These are phyloP conservation scores for Crotophaga sulcirostris DNA, from an alignment of 2,113 vertebrate genomes.

Conservation along the genomic window DNA sequence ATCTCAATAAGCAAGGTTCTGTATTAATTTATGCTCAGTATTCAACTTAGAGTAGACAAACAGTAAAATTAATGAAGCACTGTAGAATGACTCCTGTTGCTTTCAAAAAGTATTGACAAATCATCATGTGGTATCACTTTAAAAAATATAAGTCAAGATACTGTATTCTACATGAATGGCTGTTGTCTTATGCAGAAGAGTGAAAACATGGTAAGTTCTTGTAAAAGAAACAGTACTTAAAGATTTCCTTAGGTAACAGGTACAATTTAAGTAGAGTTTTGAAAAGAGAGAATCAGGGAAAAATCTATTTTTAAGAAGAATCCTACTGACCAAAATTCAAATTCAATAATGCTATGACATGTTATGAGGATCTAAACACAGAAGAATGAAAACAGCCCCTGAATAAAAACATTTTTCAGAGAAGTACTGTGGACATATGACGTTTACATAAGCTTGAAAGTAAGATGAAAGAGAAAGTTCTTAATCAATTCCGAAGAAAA, in stretches of 20 bases:
- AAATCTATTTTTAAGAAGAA: no score
- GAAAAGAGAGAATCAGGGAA: neutral
- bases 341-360: neutral
- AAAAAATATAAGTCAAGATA: neutral
- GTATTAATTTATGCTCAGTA: neutral
- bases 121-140: neutral
- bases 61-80: neutral
- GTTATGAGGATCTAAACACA: neutral
- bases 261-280: neutral
- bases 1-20: neutral
- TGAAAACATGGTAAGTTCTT: neutral
- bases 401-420: neutral
- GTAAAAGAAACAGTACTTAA: neutral
- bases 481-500: neutral
- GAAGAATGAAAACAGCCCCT: neutral
- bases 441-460: neutral
- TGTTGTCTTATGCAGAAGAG: neutral
- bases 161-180: neutral
- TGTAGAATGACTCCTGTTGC: neutral
- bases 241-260: neutral
- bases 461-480: neutral
- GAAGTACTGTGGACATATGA: neutral
- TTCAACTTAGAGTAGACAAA: neutral
- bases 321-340: neutral
- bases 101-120: neutral